These are phyloP conservation scores for Megalurothrips usitatus DNA, from an alignment of 2,888 invertebrate species.

Conservation along the genomic window DNA sequence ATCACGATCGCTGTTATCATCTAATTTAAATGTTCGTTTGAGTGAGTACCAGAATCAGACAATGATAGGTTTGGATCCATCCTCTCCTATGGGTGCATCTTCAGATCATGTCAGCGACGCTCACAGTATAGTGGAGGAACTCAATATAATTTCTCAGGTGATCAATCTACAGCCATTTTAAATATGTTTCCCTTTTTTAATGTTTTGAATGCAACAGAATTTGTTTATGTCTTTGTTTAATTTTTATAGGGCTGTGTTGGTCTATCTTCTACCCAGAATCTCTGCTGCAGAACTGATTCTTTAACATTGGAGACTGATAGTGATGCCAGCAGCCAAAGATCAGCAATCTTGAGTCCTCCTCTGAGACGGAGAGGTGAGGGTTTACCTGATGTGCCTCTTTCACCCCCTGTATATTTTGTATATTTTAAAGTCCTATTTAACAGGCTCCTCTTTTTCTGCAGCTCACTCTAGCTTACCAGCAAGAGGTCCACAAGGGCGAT, in stretches of 20 bases:
- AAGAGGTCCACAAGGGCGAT: background rate
- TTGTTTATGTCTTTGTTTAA: background rate
- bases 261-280: background rate
- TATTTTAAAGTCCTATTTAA: background rate
- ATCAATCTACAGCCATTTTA: background rate
- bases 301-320: background rate
- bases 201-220: background rate
- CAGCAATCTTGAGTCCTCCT: constrained; percentile 8
- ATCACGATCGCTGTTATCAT: background rate
- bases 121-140: background rate
- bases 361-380: background rate
- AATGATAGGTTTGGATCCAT: background rate
- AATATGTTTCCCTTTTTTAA: background rate
- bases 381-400: background rate
- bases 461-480: background rate
- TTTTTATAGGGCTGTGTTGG: background rate
- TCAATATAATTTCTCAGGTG: background rate
- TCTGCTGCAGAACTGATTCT: constrained; percentile 14
- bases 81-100: background rate
- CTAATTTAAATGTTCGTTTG: constrained; percentile 1
- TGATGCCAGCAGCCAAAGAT: background rate
- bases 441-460: background rate
- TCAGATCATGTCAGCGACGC: background rate
- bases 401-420: background rate
- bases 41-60: constrained; percentile 8